Conservation (phyloP, 2,113 vertebrate species). For the Toxostoma redivivum region DNA sequence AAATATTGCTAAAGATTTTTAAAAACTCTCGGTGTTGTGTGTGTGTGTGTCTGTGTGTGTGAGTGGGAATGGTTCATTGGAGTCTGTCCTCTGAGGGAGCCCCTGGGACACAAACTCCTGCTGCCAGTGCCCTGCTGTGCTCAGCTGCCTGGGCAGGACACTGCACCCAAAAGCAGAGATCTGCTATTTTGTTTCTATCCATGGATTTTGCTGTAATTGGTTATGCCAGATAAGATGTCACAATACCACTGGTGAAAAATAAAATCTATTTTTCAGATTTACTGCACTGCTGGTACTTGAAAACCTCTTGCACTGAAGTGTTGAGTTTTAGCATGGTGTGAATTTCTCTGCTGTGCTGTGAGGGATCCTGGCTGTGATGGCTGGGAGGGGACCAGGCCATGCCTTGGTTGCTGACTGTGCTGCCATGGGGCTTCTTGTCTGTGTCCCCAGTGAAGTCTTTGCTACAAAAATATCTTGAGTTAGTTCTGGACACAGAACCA, state of each 20-base stretch:
- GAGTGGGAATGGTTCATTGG: neutral
- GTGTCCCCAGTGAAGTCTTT: neutral
- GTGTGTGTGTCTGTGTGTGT: neutral
- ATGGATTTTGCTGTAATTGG: constrained; percentile 70
- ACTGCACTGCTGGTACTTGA: constrained; percentile 25
- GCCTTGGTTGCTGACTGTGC: neutral
- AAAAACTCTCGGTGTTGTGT: constrained; percentile 10
- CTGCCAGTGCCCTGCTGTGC: neutral
- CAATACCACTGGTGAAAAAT: constrained; percentile 78
- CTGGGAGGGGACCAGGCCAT: rapidly evolving
- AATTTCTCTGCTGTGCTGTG: too few species aligned
- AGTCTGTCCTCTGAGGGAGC: constrained; percentile 2
- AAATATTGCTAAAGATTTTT: constrained; percentile 50
- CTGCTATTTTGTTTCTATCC: constrained; percentile 59
- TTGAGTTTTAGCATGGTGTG: neutral
- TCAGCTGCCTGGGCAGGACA: neutral
- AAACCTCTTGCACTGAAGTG: neutral
- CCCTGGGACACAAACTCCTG: neutral
- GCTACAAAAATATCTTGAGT: neutral
- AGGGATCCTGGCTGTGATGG: neutral
- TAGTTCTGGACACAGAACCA: neutral
- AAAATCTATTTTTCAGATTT: constrained; percentile 82
- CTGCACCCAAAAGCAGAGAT: constrained; percentile 11
- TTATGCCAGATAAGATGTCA: constrained; percentile 70
- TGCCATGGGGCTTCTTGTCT: neutral